A percentile compares a stretch with the other conserved stretches of the same genome.
These are phyloP conservation scores for Nannospalax galili DNA, from an alignment of 2,113 vertebrate species.

Conservation along the genomic window DNA sequence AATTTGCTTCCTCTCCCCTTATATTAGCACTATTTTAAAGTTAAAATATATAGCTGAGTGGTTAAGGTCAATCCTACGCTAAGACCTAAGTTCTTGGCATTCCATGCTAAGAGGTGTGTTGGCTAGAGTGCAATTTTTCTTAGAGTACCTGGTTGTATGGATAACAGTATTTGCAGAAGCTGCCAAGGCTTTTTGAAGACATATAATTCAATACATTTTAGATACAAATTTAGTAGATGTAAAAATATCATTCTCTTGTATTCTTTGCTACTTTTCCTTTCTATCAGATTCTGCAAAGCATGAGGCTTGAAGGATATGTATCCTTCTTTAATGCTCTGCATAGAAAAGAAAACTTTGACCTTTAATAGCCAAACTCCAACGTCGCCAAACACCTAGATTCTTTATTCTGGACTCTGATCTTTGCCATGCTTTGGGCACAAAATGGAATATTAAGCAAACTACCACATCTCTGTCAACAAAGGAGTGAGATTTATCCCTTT, in stretches of 20 bases:
- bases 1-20: background rate
- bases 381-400: background rate
- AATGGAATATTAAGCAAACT: background rate
- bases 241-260: background rate
- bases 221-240: background rate
- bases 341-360: background rate
- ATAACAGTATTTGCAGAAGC: conserved; percentile 43
- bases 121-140: background rate
- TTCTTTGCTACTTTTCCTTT: background rate
- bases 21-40: conserved; percentile 20
- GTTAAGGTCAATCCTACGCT: background rate
- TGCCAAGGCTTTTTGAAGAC: background rate
- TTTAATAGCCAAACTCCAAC: background rate
- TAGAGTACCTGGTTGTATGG: conserved; percentile 13
- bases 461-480: background rate
- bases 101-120: background rate
- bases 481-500: background rate
- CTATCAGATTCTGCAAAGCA: background rate
- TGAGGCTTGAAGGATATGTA: background rate
- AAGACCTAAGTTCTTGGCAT: background rate
- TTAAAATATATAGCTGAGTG: conserved; percentile 34
- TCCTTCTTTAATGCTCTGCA: background rate
- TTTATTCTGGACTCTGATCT: background rate
- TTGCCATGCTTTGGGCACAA: background rate
- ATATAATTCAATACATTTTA: conserved; percentile 24